phyloP scores from a whole-genome alignment of 2,797 vertebrate genomes.

The Acomys russatus region DNA sequence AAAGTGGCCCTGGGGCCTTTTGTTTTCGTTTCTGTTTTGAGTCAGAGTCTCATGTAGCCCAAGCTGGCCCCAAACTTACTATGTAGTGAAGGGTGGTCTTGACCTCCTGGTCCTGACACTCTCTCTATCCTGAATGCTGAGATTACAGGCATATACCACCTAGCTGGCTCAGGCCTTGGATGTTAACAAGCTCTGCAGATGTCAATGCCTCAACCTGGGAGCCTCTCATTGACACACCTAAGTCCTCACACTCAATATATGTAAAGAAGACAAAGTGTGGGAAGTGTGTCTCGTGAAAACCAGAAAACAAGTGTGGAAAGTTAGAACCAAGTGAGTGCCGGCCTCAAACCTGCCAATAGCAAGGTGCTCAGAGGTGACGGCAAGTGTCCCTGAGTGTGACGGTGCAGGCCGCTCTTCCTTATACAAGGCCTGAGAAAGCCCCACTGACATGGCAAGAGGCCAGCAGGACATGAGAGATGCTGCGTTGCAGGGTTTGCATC shows the following conservation, averaged over 20 bases:
- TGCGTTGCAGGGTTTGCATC: neutral
- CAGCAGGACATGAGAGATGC: neutral
- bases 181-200: neutral
- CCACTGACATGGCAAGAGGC: neutral
- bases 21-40: neutral
- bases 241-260: neutral
- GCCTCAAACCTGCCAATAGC: neutral
- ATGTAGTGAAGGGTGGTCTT: neutral
- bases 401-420: neutral
- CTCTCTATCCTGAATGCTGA: neutral
- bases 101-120: neutral
- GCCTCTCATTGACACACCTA: neutral
- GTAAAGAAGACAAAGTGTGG: neutral
- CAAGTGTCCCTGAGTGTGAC: fast-evolving
- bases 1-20: neutral
- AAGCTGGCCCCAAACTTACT: neutral
- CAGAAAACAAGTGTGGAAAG: neutral
- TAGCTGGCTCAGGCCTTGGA: neutral
- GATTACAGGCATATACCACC: neutral
- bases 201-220: neutral
- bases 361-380: fast-evolving
- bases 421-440: neutral
- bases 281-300: neutral
- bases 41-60: neutral
- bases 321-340: neutral